Base-by-base conservation (phyloP, 1,140 invertebrate genomes). In the Hyles euphorbiae region DNA sequence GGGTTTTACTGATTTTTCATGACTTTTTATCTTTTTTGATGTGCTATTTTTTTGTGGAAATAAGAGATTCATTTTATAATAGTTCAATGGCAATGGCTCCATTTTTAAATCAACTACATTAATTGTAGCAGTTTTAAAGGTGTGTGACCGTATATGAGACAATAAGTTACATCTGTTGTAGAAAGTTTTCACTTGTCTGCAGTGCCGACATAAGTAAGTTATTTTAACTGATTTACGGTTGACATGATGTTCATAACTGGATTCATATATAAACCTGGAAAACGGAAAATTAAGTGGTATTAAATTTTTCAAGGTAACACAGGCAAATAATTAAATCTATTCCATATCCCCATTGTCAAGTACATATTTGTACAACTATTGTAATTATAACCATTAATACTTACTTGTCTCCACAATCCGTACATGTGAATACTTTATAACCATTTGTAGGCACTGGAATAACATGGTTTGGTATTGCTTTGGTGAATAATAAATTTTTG, bases 361-460 rank as follows among this genome's bases (percentile, higher is more conserved):
- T 22, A 40, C 8, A 40, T 40, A 5, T 40, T 40, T 40, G 4
- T 40, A 8, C 4, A 8, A 40, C 36, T 22, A 34, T 33, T 50
- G 11, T 65, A 22, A 53, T 34, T 54, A 54, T 22, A 45, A 60
- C 49, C 2, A n/a, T 11, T 48, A 44, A 47, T 53, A 60, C 74
- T 78, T 79, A 89, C 87, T 78, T 86, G 63, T 89, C 87, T 49
- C 84, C 83, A 67, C 87, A 89, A 63, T 87, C 84, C 8, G 67
- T 87, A 56, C 87, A 88, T 50, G 70, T 12, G 59, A 65, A 87
- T 36, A 76, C 53, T 68, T 81, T 81, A 43, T 79, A 65, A n/a
- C 81, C 85, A 68, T 63, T 52, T 44, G 63, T 72, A 11, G 73
- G 61, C 58, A 71, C 53, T 52, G 79, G 74, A 59, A 78, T 67